A percentile compares a stretch with the other conserved stretches of the same genome.
Conservation (phyloP, 2,888 invertebrate genomes). For the Nemotelus nigrinus region DNA sequence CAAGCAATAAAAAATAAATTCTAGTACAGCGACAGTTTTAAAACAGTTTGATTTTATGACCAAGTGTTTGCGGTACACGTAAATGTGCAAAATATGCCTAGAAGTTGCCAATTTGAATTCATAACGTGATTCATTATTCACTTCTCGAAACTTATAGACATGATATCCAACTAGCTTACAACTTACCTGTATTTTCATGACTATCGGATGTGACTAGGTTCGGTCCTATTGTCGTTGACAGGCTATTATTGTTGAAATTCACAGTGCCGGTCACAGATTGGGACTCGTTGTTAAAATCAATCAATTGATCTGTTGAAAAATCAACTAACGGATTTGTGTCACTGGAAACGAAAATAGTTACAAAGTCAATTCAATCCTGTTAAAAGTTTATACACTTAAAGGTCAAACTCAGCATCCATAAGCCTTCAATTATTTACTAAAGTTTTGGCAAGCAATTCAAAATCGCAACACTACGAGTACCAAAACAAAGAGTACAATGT, state of each 20-base stretch:
- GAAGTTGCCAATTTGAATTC: no score
- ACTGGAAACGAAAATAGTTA: conserved; percentile 54
- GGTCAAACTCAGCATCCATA: neutral
- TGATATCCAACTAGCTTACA: no score
- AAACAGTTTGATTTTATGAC: no score
- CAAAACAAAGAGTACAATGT: no score
- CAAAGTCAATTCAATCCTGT: neutral
- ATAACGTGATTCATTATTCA: no score
- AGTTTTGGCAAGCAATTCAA: neutral
- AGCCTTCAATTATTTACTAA: neutral
- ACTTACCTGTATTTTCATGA: conserved; percentile 64
- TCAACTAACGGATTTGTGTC: conserved; percentile 62
- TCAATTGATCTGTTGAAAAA: conserved; percentile 62
- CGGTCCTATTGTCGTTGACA: conserved; percentile 63
- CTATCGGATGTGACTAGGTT: conserved; percentile 66
- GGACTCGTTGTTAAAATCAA: conserved; percentile 64
- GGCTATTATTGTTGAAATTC: conserved; percentile 60
- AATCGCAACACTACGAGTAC: conserved; percentile 3
- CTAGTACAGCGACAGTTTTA: no score
- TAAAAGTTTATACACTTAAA: no score
- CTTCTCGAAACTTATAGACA: no score
- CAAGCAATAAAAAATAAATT: no score
- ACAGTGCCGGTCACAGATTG: conserved; percentile 60
- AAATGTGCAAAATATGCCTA: no score
- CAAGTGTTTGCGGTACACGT: no score